phyloP scores from a whole-genome alignment of 35 echinoderm and acorn worm species.

The Lytechinus pictus region DNA sequence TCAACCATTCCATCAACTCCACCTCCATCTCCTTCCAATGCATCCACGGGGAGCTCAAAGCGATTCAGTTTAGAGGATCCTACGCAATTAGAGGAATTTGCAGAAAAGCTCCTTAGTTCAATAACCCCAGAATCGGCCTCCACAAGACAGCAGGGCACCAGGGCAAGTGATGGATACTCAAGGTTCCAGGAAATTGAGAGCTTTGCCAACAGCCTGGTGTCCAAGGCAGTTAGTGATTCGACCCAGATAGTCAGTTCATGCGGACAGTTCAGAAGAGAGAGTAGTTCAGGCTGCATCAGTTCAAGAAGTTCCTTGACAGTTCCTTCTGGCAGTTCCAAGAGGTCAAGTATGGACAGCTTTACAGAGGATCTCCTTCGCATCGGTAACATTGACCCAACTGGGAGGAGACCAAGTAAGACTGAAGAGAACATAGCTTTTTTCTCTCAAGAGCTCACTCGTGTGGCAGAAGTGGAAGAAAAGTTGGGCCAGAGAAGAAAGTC shows the following conservation, averaged over 20 bases:
- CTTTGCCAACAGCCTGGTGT: slow-evolving; percentile 60
- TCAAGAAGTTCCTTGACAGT: slow-evolving; percentile 46
- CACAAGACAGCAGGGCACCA: not conserved
- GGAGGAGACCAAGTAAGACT: slow-evolving; percentile 72
- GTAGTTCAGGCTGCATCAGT: slow-evolving; percentile 46
- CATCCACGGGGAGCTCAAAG: slow-evolving; percentile 44
- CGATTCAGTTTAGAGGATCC: slow-evolving; percentile 45
- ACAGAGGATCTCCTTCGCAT: slow-evolving; percentile 87
- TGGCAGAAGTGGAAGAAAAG: slow-evolving; percentile 61
- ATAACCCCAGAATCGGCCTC: not conserved
- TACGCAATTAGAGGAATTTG: slow-evolving; percentile 43
- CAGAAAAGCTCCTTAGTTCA: slow-evolving; percentile 38
- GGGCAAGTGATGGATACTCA: not conserved
- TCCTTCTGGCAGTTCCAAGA: slow-evolving; percentile 62
- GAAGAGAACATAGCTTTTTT: slow-evolving; percentile 83
- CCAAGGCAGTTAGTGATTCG: slow-evolving; percentile 59
- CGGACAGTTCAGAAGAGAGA: slow-evolving; percentile 29
- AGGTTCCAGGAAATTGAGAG: slow-evolving; percentile 51
- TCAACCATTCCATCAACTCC: slow-evolving; percentile 49
- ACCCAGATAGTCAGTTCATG: slow-evolving; percentile 36
- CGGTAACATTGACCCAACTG: slow-evolving; percentile 79
- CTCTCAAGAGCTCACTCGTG: slow-evolving; percentile 58
- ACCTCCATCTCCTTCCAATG: slow-evolving; percentile 46
- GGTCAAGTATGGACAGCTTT: slow-evolving; percentile 83
- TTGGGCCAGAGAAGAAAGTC: slow-evolving; percentile 64